Evolutionary conservation across 2,888 invertebrate species (phyloP), one percentile per base, ranked within the genome.

Genomic region (Lasioglossum morio): DNA sequence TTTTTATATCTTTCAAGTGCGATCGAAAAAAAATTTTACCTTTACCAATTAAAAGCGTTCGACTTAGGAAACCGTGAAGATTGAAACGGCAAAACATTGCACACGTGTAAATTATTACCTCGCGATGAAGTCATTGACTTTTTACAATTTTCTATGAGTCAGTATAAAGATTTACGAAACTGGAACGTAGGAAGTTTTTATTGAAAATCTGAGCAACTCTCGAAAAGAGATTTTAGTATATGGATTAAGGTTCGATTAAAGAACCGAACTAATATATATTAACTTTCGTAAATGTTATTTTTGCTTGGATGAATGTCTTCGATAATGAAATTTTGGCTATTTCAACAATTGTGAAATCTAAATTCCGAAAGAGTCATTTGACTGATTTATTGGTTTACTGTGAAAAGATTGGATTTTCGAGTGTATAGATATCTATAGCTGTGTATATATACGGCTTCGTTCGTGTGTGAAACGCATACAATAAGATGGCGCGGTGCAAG

Each of bases 381-480:
- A 43, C 43, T 12, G 12, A 43, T 3, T 40, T 12, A 43, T 43
- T 43, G 12, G 43, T 14, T 12, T 43, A 43, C 43, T 43, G 43
- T 14, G 12, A 4, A 14, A 43, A 43, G 43, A 43, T 43, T 43
- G 12, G 3, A 43, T 3, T 43, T 43, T 43, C 43, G 43, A 43
- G 12, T 43, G 12, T 43, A 43, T 3, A 34, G 34, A 34, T 34
- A 34, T 34, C 34, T 34, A 34, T 34, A 34, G 34, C 30, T 30
- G 2, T 43, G 12, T 43, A 43, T 72, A 73, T 34, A 48, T 14
- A 27, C 74, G 34, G 70, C 75, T 81, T 63, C 72, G 74, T 66
- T 81, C 86, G 40, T 81, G 85, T 78, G 77, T 66, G 75, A 85
- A 85, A 63, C 66, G 77, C 81, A 78, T 60, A 60, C 70, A 77